Evolutionary conservation across 2,888 invertebrate genomes (phyloP).

Genomic region (Hirudinaria manillensis): DNA sequence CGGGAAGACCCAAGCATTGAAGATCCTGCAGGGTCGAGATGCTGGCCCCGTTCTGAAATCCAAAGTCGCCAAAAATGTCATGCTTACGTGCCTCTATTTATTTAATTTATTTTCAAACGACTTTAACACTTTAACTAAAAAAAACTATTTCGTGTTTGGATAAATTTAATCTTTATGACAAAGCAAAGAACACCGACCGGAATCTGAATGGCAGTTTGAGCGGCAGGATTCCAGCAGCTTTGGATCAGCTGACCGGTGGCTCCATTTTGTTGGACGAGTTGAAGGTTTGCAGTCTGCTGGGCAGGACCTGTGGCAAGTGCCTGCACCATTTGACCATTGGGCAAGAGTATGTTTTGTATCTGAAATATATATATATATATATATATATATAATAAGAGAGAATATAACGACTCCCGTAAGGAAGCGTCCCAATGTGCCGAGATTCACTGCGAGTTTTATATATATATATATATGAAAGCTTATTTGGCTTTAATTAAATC

Average conservation of each 20-base stretch:
- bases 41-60: constrained; percentile 15
- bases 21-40: constrained; percentile 27
- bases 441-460: no score
- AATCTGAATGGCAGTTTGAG: constrained; percentile 17
- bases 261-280: constrained; percentile 30
- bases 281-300: constrained; percentile 22
- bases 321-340: constrained; percentile 40
- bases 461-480: no score
- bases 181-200: not conserved
- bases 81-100: no score
- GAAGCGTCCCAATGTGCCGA: no score
- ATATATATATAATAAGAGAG: no score
- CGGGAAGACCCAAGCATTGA: constrained; percentile 27
- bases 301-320: constrained; percentile 31
- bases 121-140: no score
- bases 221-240: constrained; percentile 26
- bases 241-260: constrained; percentile 37
- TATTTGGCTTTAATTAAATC: no score
- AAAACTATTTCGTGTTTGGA: no score
- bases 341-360: constrained; percentile 38
- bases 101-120: no score
- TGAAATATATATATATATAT: not conserved
- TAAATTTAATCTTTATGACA: not conserved
- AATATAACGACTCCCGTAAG: no score
- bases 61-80: no score